These are phyloP conservation scores for Latrodectus elegans DNA, from an alignment of 2,888 invertebrate genomes.

Conservation along the genomic window DNA sequence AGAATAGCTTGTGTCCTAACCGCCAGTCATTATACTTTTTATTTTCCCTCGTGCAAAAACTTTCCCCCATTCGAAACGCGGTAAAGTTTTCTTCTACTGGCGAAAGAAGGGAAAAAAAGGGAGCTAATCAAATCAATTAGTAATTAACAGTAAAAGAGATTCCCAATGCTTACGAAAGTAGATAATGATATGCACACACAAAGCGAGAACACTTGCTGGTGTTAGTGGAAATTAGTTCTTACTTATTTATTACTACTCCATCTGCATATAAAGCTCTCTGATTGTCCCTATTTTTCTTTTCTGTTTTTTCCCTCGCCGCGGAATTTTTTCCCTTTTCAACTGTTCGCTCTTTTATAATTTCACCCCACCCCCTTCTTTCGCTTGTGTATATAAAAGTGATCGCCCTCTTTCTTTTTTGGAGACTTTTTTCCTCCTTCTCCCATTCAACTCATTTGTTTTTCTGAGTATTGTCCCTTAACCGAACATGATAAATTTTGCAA, in stretches of 20 bases:
- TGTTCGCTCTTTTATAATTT: conserved; percentile 3
- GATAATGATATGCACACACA: conserved; percentile 69
- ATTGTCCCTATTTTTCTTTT: conserved; percentile 58
- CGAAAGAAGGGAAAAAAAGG: conserved; percentile 41
- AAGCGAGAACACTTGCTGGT: conserved; percentile 54
- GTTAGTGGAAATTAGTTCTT: conserved; percentile 68
- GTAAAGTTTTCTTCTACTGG: conserved; percentile 20
- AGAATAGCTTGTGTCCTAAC: conserved; percentile 50
- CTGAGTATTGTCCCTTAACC: conserved; percentile 55
- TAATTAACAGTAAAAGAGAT: conserved; percentile 65
- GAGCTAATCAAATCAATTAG: conserved; percentile 68
- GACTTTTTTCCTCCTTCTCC: conserved; percentile 4
- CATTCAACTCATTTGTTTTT: conserved; percentile 44
- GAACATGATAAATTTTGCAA: conserved; percentile 69
- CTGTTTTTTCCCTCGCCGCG: conserved; percentile 17
- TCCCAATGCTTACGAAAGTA: conserved; percentile 37
- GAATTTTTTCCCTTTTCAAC: conserved; percentile 7
- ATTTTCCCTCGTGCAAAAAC: conserved; percentile 10
- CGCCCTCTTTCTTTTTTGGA: not conserved
- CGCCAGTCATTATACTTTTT: conserved; percentile 66
- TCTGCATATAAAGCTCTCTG: conserved; percentile 67
- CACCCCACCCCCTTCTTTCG: conserved; percentile 6
- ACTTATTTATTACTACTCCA: conserved; percentile 67
- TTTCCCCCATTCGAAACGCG: not conserved
- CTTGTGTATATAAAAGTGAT: conserved; percentile 30